phyloP scores from a whole-genome alignment of 2,113 vertebrate genomes.

The Platysternon megacephalum region DNA sequence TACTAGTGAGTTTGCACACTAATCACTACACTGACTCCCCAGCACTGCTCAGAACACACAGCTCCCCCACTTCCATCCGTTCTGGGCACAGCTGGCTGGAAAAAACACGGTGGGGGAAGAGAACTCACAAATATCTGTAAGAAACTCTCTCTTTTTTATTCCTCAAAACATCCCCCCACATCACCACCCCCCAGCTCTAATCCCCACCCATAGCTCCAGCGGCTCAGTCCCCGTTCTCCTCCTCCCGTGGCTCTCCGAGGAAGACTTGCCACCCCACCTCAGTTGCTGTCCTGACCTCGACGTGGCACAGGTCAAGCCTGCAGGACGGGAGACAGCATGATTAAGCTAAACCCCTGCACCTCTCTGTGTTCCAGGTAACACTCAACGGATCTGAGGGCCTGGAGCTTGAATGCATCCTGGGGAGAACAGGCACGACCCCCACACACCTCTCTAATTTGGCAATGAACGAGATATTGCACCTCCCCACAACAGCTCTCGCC shows the following conservation, averaged over 20 bases:
- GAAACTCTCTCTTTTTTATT: neutral
- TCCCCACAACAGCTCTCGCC: neutral
- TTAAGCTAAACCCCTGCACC: neutral
- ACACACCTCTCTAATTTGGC: neutral
- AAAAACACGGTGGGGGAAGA: neutral
- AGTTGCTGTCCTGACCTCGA: neutral
- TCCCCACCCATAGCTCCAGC: neutral
- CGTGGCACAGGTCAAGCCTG: no score
- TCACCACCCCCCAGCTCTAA: neutral
- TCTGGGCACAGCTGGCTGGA: neutral
- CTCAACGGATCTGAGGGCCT: neutral
- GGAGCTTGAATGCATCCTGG: neutral
- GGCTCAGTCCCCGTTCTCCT: neutral
- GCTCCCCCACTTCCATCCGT: neutral
- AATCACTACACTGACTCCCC: neutral
- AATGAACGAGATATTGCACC: neutral
- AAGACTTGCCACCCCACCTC: neutral
- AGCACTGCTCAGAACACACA: neutral
- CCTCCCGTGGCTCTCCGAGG: neutral
- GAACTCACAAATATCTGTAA: neutral
- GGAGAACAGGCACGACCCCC: neutral
- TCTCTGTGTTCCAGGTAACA: neutral
- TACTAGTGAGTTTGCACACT: neutral
- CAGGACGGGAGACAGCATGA: neutral
- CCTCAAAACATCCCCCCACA: neutral